Evolutionary conservation across 2,113 vertebrate genomes (phyloP).

Genomic region (Bettongia penicillata): DNA sequence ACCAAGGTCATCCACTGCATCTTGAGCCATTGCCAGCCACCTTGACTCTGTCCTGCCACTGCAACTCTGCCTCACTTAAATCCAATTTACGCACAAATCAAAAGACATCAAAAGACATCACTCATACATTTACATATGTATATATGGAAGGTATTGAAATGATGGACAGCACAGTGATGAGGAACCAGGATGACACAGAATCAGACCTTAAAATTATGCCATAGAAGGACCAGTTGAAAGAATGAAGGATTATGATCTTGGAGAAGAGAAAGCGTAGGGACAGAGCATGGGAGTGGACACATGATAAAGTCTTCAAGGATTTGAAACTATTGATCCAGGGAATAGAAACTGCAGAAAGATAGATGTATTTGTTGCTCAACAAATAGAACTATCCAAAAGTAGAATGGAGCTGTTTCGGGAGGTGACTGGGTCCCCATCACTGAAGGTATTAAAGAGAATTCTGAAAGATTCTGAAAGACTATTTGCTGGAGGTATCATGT

Average conservation of each 20-base stretch:
- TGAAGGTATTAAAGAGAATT: background rate
- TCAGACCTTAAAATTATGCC: background rate
- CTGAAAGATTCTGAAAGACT: background rate
- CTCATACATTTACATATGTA: no score
- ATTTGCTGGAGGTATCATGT: background rate
- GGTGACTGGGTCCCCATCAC: background rate
- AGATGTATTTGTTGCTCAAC: background rate
- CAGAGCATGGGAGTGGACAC: no score
- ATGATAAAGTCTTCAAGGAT: background rate
- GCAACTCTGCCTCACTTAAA: no score
- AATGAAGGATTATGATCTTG: background rate
- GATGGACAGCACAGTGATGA: background rate
- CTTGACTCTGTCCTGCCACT: no score
- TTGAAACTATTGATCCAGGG: background rate
- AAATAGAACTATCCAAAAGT: background rate
- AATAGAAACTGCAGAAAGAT: background rate
- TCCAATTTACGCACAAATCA: no score
- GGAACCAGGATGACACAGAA: background rate
- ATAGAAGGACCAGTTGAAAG: background rate
- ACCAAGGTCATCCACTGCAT: no score
- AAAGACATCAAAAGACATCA: no score
- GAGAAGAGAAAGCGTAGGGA: background rate
- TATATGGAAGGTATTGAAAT: background rate
- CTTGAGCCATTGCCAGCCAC: no score
- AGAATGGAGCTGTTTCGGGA: background rate